phyloP scores from a whole-genome alignment of 2,888 invertebrate species.

The Epirrita christyi region DNA sequence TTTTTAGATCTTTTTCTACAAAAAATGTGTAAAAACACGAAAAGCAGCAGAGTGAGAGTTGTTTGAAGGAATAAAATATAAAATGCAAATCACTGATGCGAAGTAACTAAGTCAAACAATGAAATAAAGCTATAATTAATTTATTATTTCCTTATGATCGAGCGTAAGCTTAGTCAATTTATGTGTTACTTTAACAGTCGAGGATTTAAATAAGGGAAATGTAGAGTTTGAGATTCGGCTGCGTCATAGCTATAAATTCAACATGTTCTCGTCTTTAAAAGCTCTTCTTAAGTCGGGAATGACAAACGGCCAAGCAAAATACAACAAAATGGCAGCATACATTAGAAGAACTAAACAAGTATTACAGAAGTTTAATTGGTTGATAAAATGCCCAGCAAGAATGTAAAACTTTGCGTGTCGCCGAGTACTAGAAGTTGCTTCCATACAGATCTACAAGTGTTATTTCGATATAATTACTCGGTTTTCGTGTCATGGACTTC shows the following conservation, averaged over 20 bases:
- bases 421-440: conserved; percentile 16
- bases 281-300: not conserved
- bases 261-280: not conserved
- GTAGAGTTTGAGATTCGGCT: not conserved
- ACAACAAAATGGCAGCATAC: not conserved
- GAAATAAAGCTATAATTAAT: too few species aligned
- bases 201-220: not conserved
- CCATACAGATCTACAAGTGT: conserved; percentile 26
- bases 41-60: too few species aligned
- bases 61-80: too few species aligned
- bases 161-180: not conserved
- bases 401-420: conserved; percentile 25
- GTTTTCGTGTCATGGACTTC: conserved; percentile 57
- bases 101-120: too few species aligned
- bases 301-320: not conserved
- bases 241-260: not conserved
- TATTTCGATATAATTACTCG: conserved; percentile 45
- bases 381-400: conserved; percentile 11
- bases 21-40: too few species aligned
- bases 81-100: too few species aligned
- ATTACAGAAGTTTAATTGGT: conserved; percentile 18
- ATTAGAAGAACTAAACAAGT: conserved; percentile 14
- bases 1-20: too few species aligned
- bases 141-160: not conserved
- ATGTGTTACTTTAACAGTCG: conserved; percentile 9